Evolutionary conservation across 2,113 vertebrate genomes (phyloP), one percentile per base, ranked within the genome.

Genomic region (Bubo scandiacus): DNA sequence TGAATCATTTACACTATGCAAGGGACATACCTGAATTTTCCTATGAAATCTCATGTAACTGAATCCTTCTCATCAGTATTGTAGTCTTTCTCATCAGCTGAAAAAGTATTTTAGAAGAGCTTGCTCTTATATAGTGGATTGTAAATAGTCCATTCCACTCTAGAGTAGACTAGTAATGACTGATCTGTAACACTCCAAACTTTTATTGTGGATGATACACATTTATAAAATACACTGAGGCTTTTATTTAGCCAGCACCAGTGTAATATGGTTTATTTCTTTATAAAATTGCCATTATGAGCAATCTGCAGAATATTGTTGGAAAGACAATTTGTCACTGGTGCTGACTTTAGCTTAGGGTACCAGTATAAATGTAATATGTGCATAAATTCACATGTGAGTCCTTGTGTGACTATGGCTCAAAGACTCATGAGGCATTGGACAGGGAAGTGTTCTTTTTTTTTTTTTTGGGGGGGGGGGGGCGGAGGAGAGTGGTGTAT

Each of bases 391-490:
- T 73, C 32, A 49, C 11, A 7, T 18, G 5, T 47, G 19, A 58
- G 5, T 51, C 23, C 6, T 68, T 52, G 5, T 40, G 10, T 40
- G 14, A 18, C 29, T 71, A 4, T 25, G 66, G 19, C 43, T 67
- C 18, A 73, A 68, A 73, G n/a, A 51, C 23, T 62, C 8, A 9
- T 36, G 11, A 81, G 1, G 1, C 4, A 54, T 3, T 55, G 25
- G 5, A 38, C 36, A 45, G 5, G 26, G 45, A 68, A 68, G 4
- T 15, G 3, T 21, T 65, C 42, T 20, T 29, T 23, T 10, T 7
- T 49, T 29, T 20, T 22, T n/a, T n/a, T n/a, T n/a, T n/a, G n/a
- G n/a, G n/a, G 15, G 14, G 6, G 2, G 54, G 2, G 1, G 1
- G 15, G 12, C 5, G 2, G 54, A 2, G 1, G 1, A 30, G 18